Base-by-base conservation (phyloP, 2,888 invertebrate genomes). In the Eupithecia subfuscata region DNA sequence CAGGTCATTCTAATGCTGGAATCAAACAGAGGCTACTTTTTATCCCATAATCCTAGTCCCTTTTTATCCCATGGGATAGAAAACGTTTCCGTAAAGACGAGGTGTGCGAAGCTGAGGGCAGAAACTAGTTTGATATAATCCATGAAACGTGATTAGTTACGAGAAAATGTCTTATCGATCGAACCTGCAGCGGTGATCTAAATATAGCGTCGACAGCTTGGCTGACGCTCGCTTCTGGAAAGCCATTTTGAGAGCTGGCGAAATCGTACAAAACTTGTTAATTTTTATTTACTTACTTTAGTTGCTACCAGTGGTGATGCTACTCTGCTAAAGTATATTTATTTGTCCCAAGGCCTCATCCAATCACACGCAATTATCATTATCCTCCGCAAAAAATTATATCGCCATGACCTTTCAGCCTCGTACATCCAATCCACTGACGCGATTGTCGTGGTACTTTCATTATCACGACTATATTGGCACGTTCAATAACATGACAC, bases 171-270 rank as follows among this genome's bases (percentile, higher is more conserved):
- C 37, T 64, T 81, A 81, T 81, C 73, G 81, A 81, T 76, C 79
- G 63, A 60, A 52, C 75, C 67, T 79, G 79, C 80, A 79, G 52
- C 22, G 52, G 75, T 78, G 63, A 70, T 79, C 82, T 82, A 82
- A 79, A 80, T 75, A 80, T 82, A 82, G 78, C 60, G 30, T 30
- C 30, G 69, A 71, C 37, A 12, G 16, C 64, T 18, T 75, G 73
- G 70, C 74, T 72, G 73, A 60, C 48, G 71, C 71, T 25, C 64
- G 48, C 69, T n/a, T 22, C 52, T 34, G 25, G 43, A 25, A 73
- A 64, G 22, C 43, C 65, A 43, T 69, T n/a, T 71, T 18, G 34
- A 73, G 67, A 40, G 67, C 40, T 11, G 12, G n/a, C 18, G n/a
- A 40, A 8, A 34, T 67, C 18, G 9, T 34, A 18, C 2, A n/a